These are phyloP conservation scores for Nephrotoma flavescens DNA, from an alignment of 2,888 invertebrate species.

Conservation along the genomic window DNA sequence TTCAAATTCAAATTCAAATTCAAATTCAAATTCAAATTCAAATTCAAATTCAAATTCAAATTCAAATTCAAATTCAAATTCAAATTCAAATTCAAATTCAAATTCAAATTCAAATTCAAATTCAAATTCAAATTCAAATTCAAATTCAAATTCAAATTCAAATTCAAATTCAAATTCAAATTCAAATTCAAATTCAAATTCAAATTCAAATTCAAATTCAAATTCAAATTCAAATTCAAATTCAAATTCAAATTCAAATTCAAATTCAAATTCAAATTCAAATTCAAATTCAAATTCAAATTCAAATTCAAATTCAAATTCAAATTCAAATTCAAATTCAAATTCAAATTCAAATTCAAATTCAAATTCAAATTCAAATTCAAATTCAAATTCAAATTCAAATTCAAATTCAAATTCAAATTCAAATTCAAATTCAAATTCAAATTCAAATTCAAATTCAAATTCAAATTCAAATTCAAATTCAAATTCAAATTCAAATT, in stretches of 20 bases:
- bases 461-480: constrained; percentile 5
- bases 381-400: constrained; percentile 5
- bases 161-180: neutral
- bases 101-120: constrained; percentile 3
- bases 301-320: constrained; percentile 4
- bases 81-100: constrained; percentile 5
- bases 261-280: constrained; percentile 6
- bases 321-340: constrained; percentile 5
- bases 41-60: neutral
- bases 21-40: too few relatives aligned
- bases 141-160: constrained; percentile 5
- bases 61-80: constrained; percentile 5
- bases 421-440: constrained; percentile 3
- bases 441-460: constrained; percentile 6
- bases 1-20: too few relatives aligned
- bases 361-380: neutral
- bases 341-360: neutral
- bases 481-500: constrained; percentile 6
- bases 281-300: constrained; percentile 5
- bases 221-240: constrained; percentile 5
- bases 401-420: constrained; percentile 5
- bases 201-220: constrained; percentile 5
- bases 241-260: constrained; percentile 5
- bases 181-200: neutral
- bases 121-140: constrained; percentile 3